phyloP scores from a whole-genome alignment of 2,888 invertebrate genomes.

The Glomeris marginata region DNA sequence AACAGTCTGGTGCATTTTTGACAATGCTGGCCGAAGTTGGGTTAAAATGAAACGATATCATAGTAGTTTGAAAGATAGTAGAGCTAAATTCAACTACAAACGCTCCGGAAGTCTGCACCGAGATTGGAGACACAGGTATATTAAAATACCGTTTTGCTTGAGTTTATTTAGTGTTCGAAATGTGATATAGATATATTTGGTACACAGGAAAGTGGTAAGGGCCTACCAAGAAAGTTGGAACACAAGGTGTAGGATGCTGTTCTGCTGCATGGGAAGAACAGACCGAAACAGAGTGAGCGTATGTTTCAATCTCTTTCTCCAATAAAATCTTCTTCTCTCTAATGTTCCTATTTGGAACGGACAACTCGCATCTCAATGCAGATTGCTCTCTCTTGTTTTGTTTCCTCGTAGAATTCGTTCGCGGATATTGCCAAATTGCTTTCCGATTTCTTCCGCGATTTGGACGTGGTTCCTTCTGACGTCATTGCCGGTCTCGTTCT shows the following conservation, averaged over 20 bases:
- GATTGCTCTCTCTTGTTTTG: background rate
- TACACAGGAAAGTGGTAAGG: conserved; percentile 60
- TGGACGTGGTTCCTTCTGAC: conserved; percentile 77
- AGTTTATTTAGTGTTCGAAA: background rate
- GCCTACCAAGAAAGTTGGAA: conserved; percentile 82
- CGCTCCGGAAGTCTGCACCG: conserved; percentile 54
- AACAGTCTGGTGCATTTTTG: conserved; percentile 73
- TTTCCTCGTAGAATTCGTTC: conserved; percentile 52
- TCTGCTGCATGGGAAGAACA: conserved; percentile 64
- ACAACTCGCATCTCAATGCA: conserved; percentile 8
- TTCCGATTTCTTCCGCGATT: conserved; percentile 71
- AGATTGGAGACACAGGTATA: conserved; percentile 68
- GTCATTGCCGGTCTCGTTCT: conserved; percentile 69
- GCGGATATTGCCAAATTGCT: conserved; percentile 66
- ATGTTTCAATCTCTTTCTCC: background rate
- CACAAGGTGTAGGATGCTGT: conserved; percentile 59
- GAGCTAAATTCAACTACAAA: conserved; percentile 47
- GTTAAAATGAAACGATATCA: conserved; percentile 80
- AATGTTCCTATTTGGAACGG: background rate
- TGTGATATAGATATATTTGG: background rate
- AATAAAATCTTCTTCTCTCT: conserved; percentile 5
- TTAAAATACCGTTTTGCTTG: background rate
- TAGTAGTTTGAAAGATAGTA: conserved; percentile 60
- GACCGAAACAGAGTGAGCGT: conserved; percentile 49
- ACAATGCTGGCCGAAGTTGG: conserved; percentile 75